These are phyloP conservation scores for Molorchus minor DNA, from an alignment of 2,888 invertebrate species.

Conservation along the genomic window DNA sequence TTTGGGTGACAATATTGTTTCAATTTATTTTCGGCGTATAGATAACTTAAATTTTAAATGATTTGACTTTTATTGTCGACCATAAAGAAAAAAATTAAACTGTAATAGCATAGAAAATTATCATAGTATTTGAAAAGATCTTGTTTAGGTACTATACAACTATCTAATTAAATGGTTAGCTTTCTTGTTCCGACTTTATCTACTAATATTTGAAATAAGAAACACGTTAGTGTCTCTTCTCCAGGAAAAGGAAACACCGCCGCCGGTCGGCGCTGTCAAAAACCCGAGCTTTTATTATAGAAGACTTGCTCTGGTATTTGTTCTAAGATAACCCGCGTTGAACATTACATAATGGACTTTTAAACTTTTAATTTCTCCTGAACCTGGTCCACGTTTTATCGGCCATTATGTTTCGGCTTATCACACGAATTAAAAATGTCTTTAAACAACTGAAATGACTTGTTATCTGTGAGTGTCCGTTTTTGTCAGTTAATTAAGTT, in stretches of 20 bases:
- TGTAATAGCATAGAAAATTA: too few species aligned
- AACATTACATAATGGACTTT: slow-evolving; percentile 9
- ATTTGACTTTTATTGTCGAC: too few species aligned
- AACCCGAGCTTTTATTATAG: slow-evolving; percentile 8
- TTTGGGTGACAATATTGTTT: too few species aligned
- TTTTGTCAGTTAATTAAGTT: slow-evolving; percentile 21
- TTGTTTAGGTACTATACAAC: too few species aligned
- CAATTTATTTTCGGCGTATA: too few species aligned
- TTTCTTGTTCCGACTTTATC: too few species aligned
- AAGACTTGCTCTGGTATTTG: slow-evolving; percentile 16
- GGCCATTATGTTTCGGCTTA: slow-evolving; percentile 20
- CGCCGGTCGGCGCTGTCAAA: background rate
- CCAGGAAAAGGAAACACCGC: background rate
- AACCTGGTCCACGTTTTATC: slow-evolving; percentile 7
- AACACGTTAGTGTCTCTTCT: background rate
- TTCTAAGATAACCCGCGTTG: slow-evolving; percentile 12
- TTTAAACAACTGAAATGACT: slow-evolving; percentile 21
- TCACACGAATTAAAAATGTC: slow-evolving; percentile 19
- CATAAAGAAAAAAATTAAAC: too few species aligned
- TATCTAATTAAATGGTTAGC: too few species aligned
- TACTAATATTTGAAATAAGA: background rate
- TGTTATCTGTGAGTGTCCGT: slow-evolving; percentile 19
- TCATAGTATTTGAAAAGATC: too few species aligned
- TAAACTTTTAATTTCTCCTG: slow-evolving; percentile 12
- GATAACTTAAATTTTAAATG: too few species aligned